Conservation (phyloP, 2,797 vertebrate genomes). For the Podargus strigoides region DNA sequence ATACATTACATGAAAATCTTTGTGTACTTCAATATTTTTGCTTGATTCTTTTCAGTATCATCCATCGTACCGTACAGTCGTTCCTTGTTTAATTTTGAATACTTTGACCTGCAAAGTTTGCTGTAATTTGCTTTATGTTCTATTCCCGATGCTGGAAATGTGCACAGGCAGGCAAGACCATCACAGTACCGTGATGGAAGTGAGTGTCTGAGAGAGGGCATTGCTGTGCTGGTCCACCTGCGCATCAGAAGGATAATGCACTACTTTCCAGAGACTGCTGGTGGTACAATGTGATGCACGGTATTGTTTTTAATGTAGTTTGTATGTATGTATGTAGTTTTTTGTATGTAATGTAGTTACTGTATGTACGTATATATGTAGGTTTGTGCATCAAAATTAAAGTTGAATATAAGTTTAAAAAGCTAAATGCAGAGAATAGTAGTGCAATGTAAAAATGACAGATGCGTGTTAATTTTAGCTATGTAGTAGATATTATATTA, state of each 20-base stretch:
- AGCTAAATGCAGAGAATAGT: neutral
- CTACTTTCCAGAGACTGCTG: neutral
- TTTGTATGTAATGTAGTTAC: neutral
- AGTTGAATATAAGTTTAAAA: neutral
- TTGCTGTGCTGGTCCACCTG: neutral
- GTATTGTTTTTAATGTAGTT: neutral
- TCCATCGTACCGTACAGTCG: too few relatives aligned
- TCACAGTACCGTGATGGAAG: neutral
- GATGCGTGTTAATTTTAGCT: neutral
- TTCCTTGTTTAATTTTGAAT: neutral
- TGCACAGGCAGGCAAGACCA: neutral
- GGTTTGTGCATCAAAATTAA: neutral
- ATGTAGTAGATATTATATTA: neutral
- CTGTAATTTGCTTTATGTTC: neutral
- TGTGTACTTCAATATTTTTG: neutral
- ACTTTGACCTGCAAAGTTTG: neutral
- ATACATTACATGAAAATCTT: neutral
- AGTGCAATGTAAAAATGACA: neutral
- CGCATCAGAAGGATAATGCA: fast-evolving
- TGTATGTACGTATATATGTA: neutral
- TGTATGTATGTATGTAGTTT: too few relatives aligned
- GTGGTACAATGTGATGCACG: fast-evolving
- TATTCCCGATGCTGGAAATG: neutral
- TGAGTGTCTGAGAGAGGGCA: neutral
- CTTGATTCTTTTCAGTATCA: neutral